Conservation (phyloP, 2,888 invertebrate species). For the Rhagophthalmus giganteus region DNA sequence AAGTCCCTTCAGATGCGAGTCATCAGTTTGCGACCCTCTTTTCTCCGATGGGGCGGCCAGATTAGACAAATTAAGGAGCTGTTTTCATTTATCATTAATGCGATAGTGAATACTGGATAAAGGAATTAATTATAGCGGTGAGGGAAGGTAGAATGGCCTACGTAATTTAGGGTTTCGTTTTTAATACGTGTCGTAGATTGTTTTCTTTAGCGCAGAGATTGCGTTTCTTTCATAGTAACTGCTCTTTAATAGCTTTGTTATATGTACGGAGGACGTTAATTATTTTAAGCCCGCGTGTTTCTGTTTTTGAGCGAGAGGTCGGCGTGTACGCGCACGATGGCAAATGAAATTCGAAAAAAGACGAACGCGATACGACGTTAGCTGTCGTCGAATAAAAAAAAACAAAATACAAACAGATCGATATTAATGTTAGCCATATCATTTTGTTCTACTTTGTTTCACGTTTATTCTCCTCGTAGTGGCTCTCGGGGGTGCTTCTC, state of each 20-base stretch:
- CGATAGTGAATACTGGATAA: conserved; percentile 27
- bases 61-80: conserved; percentile 37
- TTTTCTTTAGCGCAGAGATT: background rate
- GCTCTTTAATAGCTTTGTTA: background rate
- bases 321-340: too few species aligned
- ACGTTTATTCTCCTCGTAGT: too few species aligned
- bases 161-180: conserved; percentile 4
- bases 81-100: conserved; percentile 36
- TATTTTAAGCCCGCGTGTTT: too few species aligned
- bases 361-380: too few species aligned
- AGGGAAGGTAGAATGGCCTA: conserved; percentile 15
- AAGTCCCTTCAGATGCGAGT: conserved; percentile 34
- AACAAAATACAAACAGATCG: too few species aligned
- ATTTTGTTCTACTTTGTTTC: too few species aligned
- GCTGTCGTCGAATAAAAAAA: too few species aligned
- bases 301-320: too few species aligned
- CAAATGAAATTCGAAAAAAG: too few species aligned
- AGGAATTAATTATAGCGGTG: conserved; percentile 24
- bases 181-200: background rate
- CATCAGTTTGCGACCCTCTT: conserved; percentile 31
- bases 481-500: too few species aligned
- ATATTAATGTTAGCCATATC: too few species aligned
- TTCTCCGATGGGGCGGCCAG: conserved; percentile 25
- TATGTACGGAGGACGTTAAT: too few species aligned
- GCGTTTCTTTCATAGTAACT: background rate